Evolutionary conservation across 2,888 invertebrate species (phyloP), one percentile per base, ranked within the genome.

Genomic region (Julus scanicus): DNA sequence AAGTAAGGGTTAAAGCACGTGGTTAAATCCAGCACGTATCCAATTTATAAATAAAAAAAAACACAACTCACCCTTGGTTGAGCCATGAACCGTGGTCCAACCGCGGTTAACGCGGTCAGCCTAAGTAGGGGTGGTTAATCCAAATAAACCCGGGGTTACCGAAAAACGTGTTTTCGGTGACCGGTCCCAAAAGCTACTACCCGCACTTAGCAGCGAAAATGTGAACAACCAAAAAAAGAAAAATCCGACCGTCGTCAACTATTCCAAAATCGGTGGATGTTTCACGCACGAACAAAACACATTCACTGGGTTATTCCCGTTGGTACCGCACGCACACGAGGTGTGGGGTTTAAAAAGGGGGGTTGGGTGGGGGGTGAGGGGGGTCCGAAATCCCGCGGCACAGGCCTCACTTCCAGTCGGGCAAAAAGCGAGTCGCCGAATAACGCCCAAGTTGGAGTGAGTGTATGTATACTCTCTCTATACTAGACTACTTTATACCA

Each of bases 1-100:
- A 57, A 57, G 57, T 57, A 4, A 17, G 57, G 29, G 29, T 29
- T 29, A 29, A 29, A 29, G 29, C 29, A 29, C 29, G 29, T 29
- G 29, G 29, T 29, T 29, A 1, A 29, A 29, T 29, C 29, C 29
- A 29, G 29, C 29, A 29, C 29, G 29, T 29, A 29, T 29, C 29
- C 29, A 29, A 29, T 29, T 29, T 29, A 29, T 29, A 29, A 29
- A 29, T 29, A 29, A 29, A 29, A 29, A 29, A 29, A 29, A 0
- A 29, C 29, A 17, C 71, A 80, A 89, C 89, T 94, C 95, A 96
- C 96, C 96, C 96, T 95, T 95, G 96, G 96, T 95, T 96, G 96
- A 95, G 96, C 96, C 96, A 96, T 96, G 95, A 94, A 95, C 94
- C 53, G 83, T 57, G 37, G 57, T 85, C 49, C 40, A 39, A 49